Conservation (phyloP, 1,140 invertebrate genomes). For the Pseudachorutes palmiensis region DNA sequence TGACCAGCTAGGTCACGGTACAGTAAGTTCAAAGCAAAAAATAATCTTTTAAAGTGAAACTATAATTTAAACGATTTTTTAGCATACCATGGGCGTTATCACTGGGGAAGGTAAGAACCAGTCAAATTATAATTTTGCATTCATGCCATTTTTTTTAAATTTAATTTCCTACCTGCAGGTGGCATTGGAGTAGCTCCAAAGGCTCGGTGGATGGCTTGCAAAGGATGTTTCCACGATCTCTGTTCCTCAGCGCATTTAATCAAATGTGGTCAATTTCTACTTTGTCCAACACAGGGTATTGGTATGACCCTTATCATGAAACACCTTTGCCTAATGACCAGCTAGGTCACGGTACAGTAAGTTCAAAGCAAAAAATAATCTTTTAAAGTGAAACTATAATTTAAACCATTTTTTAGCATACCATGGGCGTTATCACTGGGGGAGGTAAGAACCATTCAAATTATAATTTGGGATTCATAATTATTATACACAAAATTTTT, state of each 20-base stretch:
- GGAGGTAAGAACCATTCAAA: neutral
- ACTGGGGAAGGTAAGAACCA: neutral
- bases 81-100: neutral
- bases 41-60: neutral
- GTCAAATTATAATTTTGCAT: neutral
- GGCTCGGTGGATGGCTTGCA: constrained; percentile 23
- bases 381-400: neutral
- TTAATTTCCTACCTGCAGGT: constrained; percentile 1
- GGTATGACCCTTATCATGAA: neutral
- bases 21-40: neutral
- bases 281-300: neutral
- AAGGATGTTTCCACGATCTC: constrained; percentile 2
- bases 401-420: constrained; percentile 5
- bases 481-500: neutral
- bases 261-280: neutral
- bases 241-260: constrained; percentile 9
- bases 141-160: neutral
- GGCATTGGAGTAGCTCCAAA: constrained; percentile 21
- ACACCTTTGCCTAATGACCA: neutral
- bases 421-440: neutral
- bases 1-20: constrained; percentile 11
- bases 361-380: neutral
- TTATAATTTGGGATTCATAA: neutral
- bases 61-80: neutral
- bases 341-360: neutral